These are phyloP conservation scores for Saccostrea echinata DNA, from an alignment of 1,140 invertebrate species.

Conservation along the genomic window DNA sequence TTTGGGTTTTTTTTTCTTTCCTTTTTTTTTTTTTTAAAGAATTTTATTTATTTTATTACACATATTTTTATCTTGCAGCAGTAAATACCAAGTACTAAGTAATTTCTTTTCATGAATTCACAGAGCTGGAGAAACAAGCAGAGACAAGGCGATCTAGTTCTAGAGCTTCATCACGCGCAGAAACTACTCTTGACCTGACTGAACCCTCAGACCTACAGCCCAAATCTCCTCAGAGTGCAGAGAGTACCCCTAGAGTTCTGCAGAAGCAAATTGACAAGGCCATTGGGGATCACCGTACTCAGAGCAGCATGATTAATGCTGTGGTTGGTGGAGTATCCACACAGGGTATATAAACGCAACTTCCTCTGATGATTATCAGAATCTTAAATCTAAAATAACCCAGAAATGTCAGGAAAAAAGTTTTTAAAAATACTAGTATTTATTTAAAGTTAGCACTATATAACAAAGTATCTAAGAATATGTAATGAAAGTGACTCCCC, in stretches of 20 bases:
- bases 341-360: constrained; percentile 63
- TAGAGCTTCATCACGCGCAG: neutral
- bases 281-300: constrained; percentile 74
- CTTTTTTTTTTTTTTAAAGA: neutral
- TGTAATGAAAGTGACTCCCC: no score
- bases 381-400: neutral
- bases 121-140: constrained; percentile 29
- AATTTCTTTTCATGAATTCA: neutral
- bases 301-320: constrained; percentile 76
- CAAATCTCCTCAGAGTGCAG: constrained; percentile 67
- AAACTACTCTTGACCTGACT: neutral
- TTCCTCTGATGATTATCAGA: neutral
- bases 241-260: constrained; percentile 71
- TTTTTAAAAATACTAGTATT: no score
- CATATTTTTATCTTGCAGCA: neutral
- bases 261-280: constrained; percentile 76
- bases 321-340: constrained; percentile 74
- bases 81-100: neutral
- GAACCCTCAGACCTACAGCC: constrained; percentile 49
- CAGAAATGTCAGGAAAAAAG: no score
- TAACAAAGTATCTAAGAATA: no score
- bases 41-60: neutral
- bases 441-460: no score
- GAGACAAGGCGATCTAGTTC: constrained; percentile 11
- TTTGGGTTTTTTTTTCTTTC: constrained; percentile 49